Conservation (phyloP, 2,888 invertebrate species). For the Tanaodytes sp. region DNA sequence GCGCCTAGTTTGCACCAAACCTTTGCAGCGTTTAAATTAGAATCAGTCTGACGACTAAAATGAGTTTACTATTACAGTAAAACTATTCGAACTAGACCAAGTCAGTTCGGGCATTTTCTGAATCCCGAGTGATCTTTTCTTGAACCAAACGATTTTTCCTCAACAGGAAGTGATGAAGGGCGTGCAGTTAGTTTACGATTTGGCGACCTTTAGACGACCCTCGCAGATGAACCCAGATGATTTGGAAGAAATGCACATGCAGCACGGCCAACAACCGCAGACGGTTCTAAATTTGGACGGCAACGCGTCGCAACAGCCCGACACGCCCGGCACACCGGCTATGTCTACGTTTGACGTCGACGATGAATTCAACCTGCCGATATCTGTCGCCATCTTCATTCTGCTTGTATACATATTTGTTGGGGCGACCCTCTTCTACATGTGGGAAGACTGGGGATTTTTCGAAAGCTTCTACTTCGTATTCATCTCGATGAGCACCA, state of each 20-base stretch:
- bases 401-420: conserved; percentile 88
- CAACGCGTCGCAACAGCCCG: conserved; percentile 73
- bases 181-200: conserved; percentile 85
- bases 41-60: too few species aligned
- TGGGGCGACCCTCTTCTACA: conserved; percentile 86
- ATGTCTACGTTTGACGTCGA: conserved; percentile 86
- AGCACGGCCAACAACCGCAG: conserved; percentile 63
- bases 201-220: conserved; percentile 83
- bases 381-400: conserved; percentile 89
- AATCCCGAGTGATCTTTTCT: too few species aligned
- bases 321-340: conserved; percentile 84
- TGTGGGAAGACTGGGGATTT: conserved; percentile 90
- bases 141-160: too few species aligned
- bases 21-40: too few species aligned
- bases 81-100: too few species aligned
- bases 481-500: conserved; percentile 96
- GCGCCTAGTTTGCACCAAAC: too few species aligned
- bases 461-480: conserved; percentile 97
- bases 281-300: conserved; percentile 69
- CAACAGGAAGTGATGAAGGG: conserved; percentile 90
- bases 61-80: too few species aligned
- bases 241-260: conserved; percentile 73
- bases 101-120: too few species aligned
- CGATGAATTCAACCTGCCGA: conserved; percentile 95
- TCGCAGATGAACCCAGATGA: conserved; percentile 79